A percentile compares a stretch with the other conserved stretches of the same genome.
These are phyloP conservation scores for Ennomos erosarius DNA, from an alignment of 2,888 invertebrate genomes.

Conservation along the genomic window DNA sequence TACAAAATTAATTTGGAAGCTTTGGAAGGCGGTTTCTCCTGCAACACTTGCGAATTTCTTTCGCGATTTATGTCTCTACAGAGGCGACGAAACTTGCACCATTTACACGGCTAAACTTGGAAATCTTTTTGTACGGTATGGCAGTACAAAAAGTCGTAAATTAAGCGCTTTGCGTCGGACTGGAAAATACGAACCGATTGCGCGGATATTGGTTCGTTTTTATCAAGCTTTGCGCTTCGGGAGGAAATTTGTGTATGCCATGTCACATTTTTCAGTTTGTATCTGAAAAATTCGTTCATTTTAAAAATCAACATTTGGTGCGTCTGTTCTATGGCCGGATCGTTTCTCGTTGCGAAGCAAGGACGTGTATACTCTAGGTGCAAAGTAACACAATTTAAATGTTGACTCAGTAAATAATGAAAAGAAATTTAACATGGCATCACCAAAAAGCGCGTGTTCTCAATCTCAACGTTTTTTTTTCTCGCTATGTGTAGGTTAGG, in stretches of 20 bases:
- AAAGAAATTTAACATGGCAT: too few species aligned
- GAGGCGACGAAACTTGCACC: conserved; percentile 51
- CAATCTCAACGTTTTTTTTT: too few species aligned
- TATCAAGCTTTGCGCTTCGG: conserved; percentile 17
- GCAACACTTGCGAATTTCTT: conserved; percentile 62
- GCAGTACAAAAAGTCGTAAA: conserved; percentile 36
- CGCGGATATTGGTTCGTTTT: conserved; percentile 34
- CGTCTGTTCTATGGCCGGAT: too few species aligned
- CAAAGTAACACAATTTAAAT: too few species aligned
- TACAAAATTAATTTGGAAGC: conserved; percentile 70
- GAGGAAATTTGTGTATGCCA: conserved; percentile 10
- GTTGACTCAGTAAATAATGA: too few species aligned
- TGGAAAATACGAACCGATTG: conserved; percentile 32
- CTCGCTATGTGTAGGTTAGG: too few species aligned
- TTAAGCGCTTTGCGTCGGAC: conserved; percentile 29
- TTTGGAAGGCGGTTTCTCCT: conserved; percentile 56
- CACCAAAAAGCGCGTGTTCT: too few species aligned
- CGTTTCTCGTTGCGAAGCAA: too few species aligned
- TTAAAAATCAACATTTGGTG: too few species aligned
- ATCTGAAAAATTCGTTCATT: too few species aligned
- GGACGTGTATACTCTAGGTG: too few species aligned
- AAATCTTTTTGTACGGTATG: conserved; percentile 42
- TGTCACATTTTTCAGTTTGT: conserved; percentile 13
- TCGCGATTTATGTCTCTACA: conserved; percentile 56
- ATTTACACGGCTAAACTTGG: conserved; percentile 46